phyloP scores from a whole-genome alignment of 1,140 invertebrate genomes.

The Ptiloglossa arizonensis region DNA sequence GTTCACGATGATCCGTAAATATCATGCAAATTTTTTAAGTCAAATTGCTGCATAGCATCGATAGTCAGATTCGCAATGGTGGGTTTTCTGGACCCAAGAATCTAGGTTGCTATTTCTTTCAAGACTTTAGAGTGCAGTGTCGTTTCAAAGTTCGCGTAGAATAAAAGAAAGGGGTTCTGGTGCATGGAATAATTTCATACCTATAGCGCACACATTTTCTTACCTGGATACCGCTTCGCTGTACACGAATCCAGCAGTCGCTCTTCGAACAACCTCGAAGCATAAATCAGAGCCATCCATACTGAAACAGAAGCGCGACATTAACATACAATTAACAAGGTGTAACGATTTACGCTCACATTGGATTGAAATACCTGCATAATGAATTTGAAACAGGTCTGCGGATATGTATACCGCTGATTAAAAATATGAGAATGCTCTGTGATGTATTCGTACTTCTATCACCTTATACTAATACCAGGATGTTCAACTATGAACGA shows the following conservation, averaged over 20 bases:
- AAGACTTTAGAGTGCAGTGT: neutral
- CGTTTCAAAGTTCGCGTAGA: neutral
- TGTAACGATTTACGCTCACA: neutral
- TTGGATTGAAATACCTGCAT: neutral
- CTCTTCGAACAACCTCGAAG: conserved; percentile 98
- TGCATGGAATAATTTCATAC: neutral
- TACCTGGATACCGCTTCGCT: conserved; percentile 99
- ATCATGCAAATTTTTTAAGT: too few species aligned
- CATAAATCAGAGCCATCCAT: conserved; percentile 99
- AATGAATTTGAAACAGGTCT: neutral
- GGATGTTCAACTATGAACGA: too few species aligned
- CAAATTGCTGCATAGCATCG: too few species aligned
- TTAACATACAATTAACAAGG: conserved; percentile 46
- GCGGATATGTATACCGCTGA: too few species aligned
- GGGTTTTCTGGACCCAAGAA: too few species aligned
- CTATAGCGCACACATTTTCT: conserved; percentile 68
- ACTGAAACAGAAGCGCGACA: conserved; percentile 84
- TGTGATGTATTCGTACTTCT: too few species aligned
- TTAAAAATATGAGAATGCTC: neutral
- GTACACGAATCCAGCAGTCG: conserved; percentile 97
- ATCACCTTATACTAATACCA: too few species aligned
- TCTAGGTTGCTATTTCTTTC: too few species aligned
- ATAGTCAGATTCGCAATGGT: too few species aligned
- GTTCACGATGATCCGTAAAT: too few species aligned
- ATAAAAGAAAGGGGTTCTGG: neutral